Conservation (phyloP, 2,113 vertebrate genomes). For the Martes martes region DNA sequence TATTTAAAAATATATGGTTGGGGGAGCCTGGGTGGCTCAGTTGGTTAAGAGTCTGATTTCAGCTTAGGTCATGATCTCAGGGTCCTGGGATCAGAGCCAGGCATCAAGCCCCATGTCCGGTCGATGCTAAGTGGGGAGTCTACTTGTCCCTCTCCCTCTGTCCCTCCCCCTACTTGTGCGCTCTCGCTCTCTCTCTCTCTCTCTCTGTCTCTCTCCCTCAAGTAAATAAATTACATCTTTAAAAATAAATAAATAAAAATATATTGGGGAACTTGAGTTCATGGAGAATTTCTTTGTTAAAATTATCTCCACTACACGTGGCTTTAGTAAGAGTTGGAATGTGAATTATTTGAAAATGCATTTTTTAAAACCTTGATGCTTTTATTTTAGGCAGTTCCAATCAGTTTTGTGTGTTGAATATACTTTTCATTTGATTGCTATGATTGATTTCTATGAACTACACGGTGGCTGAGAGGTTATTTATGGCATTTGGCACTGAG, state of each 20-base stretch:
- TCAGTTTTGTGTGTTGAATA: background rate
- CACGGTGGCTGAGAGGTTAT: background rate
- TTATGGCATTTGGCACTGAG: background rate
- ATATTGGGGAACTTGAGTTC: background rate
- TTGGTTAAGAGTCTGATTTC: background rate
- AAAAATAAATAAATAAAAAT: background rate
- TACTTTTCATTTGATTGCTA: slow-evolving; percentile 25
- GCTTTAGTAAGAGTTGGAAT: background rate
- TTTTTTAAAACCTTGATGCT: background rate
- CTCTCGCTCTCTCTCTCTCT: too few relatives aligned
- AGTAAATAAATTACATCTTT: background rate
- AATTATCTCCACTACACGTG: background rate
- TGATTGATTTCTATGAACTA: slow-evolving; percentile 38
- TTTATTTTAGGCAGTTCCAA: slow-evolving; percentile 29
- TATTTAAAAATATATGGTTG: background rate
- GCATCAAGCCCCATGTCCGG: background rate
- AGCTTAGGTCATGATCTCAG: background rate
- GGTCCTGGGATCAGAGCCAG: background rate
- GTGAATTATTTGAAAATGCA: background rate
- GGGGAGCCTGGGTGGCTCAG: background rate
- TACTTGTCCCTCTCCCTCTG: background rate
- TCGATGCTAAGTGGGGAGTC: background rate
- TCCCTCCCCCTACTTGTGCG: background rate
- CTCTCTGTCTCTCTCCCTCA: too few relatives aligned
- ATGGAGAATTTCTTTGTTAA: background rate